A percentile compares a stretch with the other conserved stretches of the same genome.
Evolutionary conservation across 2,797 vertebrate genomes (phyloP).

Genomic region (Natrix natrix): DNA sequence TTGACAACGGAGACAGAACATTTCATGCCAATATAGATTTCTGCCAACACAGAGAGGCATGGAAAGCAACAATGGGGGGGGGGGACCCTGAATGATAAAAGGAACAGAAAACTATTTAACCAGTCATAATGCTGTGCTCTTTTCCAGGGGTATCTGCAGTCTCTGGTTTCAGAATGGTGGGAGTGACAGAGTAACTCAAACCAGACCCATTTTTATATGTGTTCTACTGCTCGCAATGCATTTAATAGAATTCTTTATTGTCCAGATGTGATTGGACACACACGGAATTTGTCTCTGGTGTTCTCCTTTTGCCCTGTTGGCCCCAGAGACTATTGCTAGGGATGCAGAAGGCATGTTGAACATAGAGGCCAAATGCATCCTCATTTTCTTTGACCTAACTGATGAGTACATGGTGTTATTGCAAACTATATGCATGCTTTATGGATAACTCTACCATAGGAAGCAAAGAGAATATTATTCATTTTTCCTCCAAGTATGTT

Average conservation of each 20-base stretch:
- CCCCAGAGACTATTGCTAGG: not conserved
- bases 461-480: not conserved
- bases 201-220: not conserved
- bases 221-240: not conserved
- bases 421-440: not conserved
- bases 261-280: not conserved
- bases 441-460: not conserved
- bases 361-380: not conserved
- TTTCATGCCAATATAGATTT: not conserved
- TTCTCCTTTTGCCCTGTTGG: not conserved
- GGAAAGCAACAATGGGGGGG: not conserved
- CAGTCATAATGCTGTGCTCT: not conserved
- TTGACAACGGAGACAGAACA: not conserved
- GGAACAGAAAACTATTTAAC: not conserved
- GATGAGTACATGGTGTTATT: not conserved
- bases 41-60: not conserved
- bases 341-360: not conserved
- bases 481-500: not conserved
- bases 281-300: not conserved
- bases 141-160: not conserved
- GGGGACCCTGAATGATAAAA: not conserved
- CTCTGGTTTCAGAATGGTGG: not conserved
- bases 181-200: not conserved
- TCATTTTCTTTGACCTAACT: not conserved
- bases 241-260: not conserved